phyloP scores from a whole-genome alignment of 2,888 invertebrate species.

The Lordiphosa fenestrarum region DNA sequence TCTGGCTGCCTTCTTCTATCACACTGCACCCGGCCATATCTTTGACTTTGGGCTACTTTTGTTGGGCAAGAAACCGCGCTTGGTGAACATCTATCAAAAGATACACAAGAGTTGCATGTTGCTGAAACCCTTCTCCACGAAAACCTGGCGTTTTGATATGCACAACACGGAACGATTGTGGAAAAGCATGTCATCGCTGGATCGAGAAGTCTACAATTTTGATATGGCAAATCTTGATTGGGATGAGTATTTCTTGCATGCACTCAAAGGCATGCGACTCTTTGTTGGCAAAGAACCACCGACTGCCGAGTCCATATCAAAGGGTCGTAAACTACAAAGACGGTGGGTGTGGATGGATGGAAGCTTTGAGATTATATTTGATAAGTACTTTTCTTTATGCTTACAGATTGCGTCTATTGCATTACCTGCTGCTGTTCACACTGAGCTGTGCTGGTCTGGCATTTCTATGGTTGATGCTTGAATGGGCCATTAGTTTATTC shows the following conservation, averaged over 20 bases:
- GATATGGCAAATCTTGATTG: slow-evolving; percentile 87
- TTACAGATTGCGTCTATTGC: not conserved
- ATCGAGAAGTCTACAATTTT: slow-evolving; percentile 85
- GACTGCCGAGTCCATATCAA: slow-evolving; percentile 82
- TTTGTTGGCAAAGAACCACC: slow-evolving; percentile 90
- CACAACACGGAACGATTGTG: slow-evolving; percentile 81
- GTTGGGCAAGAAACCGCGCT: slow-evolving; percentile 58
- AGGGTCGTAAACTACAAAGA: slow-evolving; percentile 83
- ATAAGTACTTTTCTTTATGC: not conserved
- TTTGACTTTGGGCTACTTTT: slow-evolving; percentile 80
- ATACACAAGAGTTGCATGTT: slow-evolving; percentile 88
- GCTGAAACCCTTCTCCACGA: slow-evolving; percentile 87
- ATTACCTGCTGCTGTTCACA: not conserved
- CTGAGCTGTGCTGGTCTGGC: not conserved
- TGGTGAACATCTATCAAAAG: slow-evolving; percentile 88
- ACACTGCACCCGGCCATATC: slow-evolving; percentile 84
- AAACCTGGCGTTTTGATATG: slow-evolving; percentile 86
- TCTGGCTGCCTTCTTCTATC: slow-evolving; percentile 82
- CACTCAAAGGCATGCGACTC: slow-evolving; percentile 86
- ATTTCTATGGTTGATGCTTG: not conserved
- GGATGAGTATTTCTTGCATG: slow-evolving; percentile 80
- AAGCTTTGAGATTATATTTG: not conserved
- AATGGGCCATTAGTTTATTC: not conserved
- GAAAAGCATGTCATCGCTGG: slow-evolving; percentile 77
- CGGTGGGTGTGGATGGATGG: slow-evolving; percentile 80